Evolutionary conservation across 2,797 vertebrate species (phyloP), one percentile per base, ranked within the genome.

Genomic region (Hirundo rustica): DNA sequence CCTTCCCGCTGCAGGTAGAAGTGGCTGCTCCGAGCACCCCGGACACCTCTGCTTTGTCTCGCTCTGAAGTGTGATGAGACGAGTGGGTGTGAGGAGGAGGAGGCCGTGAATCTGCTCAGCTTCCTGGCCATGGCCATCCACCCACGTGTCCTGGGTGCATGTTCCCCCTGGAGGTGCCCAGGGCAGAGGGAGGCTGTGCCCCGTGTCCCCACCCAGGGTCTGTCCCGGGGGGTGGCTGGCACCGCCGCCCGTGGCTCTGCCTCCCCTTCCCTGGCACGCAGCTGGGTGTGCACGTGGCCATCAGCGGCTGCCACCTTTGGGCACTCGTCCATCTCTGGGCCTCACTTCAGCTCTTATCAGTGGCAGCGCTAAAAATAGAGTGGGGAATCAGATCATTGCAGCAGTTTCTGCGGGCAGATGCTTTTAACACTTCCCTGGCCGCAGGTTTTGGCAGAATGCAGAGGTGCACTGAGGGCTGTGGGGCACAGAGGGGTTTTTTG

Each of bases 341-440:
- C 92, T 85, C 60, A 3, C 75, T 85, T 85, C 64, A 44, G 50
- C 81, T 75, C 84, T 78, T 61, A 57, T 42, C 62, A 5, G 74
- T 16, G 70, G 51, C 88, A 48, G 70, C 81, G 13, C 89, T 87
- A 75, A 91, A 92, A 95, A 89, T 58, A 95, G 91, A 80, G 79
- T 34, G 5, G 70, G 58, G 87, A 78, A 53, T 83, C 47, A 71
- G 83, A 73, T 86, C 91, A 60, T 16, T 19, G 81, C 70, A 17
- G 81, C 4, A 16, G 5, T 40, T 74, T 40, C 38, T 40, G 26
- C 44, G 38, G 54, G 40, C 30, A 40, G 70, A 60, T 68, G 62
- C 60, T 32, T 60, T 84, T 90, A 66, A 78, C 66, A 2, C 73
- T 66, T 29, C 22, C 34, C 47, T 84, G 73, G 30, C 73, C 13